Evolutionary conservation across 2,888 invertebrate species (phyloP).

Genomic region (Tenthredo amoena): DNA sequence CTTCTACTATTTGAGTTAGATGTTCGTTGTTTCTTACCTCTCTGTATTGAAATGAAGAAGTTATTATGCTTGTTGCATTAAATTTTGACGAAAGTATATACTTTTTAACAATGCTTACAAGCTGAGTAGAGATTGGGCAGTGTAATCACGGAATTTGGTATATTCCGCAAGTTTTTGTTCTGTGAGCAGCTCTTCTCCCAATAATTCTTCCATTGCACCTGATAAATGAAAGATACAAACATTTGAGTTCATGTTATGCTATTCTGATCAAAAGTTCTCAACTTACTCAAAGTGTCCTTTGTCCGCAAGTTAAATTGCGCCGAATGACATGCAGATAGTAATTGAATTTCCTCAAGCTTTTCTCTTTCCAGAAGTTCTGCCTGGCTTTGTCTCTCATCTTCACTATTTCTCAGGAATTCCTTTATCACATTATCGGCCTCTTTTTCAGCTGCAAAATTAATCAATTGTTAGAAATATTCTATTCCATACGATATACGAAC

Average conservation of each 20-base stretch:
- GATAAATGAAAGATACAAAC: slow-evolving; percentile 54
- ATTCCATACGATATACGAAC: not conserved
- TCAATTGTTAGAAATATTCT: not conserved
- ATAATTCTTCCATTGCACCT: slow-evolving; percentile 85
- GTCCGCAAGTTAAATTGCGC: slow-evolving; percentile 81
- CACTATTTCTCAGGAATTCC: slow-evolving; percentile 83
- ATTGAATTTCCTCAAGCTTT: slow-evolving; percentile 83
- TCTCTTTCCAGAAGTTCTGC: slow-evolving; percentile 83
- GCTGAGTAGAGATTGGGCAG: slow-evolving; percentile 83
- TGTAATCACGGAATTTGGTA: slow-evolving; percentile 80
- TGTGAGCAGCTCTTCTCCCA: slow-evolving; percentile 84
- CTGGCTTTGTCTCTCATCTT: slow-evolving; percentile 82
- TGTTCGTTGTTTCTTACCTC: slow-evolving; percentile 83
- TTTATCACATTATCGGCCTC: slow-evolving; percentile 84
- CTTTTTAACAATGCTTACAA: slow-evolving; percentile 78
- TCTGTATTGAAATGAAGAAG: slow-evolving; percentile 68
- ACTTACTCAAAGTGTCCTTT: slow-evolving; percentile 82
- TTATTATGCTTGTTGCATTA: not conserved
- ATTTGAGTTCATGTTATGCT: slow-evolving; percentile 24
- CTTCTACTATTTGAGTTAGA: slow-evolving; percentile 81
- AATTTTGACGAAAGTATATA: not conserved
- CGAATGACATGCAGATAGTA: slow-evolving; percentile 81
- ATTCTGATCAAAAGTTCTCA: not conserved
- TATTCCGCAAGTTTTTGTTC: slow-evolving; percentile 83
- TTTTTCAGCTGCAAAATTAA: slow-evolving; percentile 80